Evolutionary conservation across 2,888 invertebrate genomes (phyloP), one percentile per base, ranked within the genome.

Genomic region (Standfussiana lucernea): DNA sequence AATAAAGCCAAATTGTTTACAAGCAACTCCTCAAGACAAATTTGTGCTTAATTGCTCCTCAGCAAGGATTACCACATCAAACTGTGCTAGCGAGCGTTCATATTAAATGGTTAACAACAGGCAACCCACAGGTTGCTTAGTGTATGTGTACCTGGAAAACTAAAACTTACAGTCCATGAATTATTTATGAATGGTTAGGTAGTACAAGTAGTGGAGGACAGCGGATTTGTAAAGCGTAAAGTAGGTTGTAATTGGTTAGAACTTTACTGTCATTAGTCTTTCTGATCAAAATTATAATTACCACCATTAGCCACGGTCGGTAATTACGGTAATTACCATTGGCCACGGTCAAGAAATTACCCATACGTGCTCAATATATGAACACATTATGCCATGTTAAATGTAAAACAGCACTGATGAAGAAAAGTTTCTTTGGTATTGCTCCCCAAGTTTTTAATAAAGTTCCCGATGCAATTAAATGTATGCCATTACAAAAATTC

Each of bases 141-240:
- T 89, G 88, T 91, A 77, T 79, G 89, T 90, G 90, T 93, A 93
- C 93, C 92, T 92, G 93, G 91, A 91, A 93, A 94, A 94, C 94
- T 94, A 93, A 93, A 94, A 93, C 94, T 93, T 93, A 92, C 90
- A 89, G 86, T 80, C 74, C 72, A 86, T 93, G 93, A 93, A 94
- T 94, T 91, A 94, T 93, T 89, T 92, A 94, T 94, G 90, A 85
- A 72, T 50, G 35, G 42, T n/a, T 56, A 4, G 1, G 53, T 37
- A 72, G 87, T 68, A 64, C 85, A 84, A 84, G 84, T 80, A 61
- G 72, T 21, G 56, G 76, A 85, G 69, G 73, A 28, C 15, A 75
- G 86, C 76, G 83, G 67, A 37, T 28, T 21, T 59, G 40, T 71
- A 1, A 15, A n/a, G 7, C 10, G 11, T 42, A 7, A 15, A 10